phyloP scores from a whole-genome alignment of 2,888 invertebrate species.

The Plagiodera versicolora region DNA sequence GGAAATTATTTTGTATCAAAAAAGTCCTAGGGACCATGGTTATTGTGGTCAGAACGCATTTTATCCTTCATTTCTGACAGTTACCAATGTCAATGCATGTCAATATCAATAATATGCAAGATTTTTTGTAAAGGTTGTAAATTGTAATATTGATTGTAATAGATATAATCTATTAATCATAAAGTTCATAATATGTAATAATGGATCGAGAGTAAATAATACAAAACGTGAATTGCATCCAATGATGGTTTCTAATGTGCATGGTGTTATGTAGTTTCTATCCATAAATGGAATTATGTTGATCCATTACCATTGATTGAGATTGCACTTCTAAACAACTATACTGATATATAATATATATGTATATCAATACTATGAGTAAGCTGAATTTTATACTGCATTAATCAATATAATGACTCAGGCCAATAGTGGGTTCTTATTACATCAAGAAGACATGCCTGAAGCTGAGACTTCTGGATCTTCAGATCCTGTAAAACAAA shows the following conservation, averaged over 20 bases:
- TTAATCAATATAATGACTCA: conserved; percentile 33
- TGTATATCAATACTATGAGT: neutral
- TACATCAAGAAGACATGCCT: conserved; percentile 50
- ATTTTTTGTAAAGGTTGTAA: no score
- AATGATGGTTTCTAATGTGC: neutral
- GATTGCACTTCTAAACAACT: conserved; percentile 11
- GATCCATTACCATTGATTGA: neutral
- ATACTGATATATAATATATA: neutral
- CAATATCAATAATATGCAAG: no score
- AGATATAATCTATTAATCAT: no score
- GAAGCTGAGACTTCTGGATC: conserved; percentile 41
- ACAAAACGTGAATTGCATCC: neutral
- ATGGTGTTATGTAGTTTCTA: neutral
- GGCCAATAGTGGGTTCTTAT: conserved; percentile 34
- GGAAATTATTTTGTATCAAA: no score
- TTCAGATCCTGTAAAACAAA: conserved; percentile 61
- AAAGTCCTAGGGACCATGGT: no score
- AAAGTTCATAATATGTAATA: neutral
- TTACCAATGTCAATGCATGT: no score
- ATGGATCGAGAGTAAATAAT: neutral
- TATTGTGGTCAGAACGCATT: no score
- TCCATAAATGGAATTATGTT: neutral
- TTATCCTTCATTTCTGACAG: no score
- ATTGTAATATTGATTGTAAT: no score
- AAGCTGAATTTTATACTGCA: conserved; percentile 19